These are phyloP conservation scores for Guaruba guarouba DNA, from an alignment of 2,113 vertebrate genomes.

Conservation along the genomic window DNA sequence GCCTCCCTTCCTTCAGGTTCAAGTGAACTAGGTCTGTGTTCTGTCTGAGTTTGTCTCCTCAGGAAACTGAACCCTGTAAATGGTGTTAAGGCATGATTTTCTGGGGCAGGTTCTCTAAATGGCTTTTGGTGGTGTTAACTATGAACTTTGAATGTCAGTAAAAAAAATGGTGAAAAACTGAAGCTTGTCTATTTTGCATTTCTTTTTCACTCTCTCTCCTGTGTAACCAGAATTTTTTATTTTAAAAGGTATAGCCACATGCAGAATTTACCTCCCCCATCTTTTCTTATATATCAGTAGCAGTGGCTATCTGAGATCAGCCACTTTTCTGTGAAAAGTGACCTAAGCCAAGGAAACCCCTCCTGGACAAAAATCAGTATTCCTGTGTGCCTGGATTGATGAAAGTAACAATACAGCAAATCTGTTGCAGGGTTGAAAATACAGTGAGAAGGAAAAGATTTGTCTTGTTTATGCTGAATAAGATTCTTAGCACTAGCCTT, in stretches of 20 bases:
- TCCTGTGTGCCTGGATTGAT: background rate
- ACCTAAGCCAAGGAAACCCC: background rate
- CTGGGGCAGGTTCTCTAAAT: background rate
- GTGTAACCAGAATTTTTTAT: background rate
- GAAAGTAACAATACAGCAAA: background rate
- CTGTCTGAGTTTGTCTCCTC: background rate
- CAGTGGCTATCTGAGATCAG: background rate
- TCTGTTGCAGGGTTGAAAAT: background rate
- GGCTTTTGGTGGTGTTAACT: background rate
- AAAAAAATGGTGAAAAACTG: background rate
- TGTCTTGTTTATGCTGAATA: background rate
- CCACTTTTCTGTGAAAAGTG: background rate
- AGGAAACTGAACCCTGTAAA: background rate
- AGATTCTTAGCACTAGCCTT: background rate
- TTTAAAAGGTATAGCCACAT: background rate
- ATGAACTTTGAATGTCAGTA: background rate
- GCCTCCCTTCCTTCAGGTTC: background rate
- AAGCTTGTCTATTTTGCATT: background rate
- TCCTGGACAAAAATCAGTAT: background rate
- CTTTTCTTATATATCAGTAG: background rate
- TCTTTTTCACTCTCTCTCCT: background rate
- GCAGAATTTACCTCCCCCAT: background rate
- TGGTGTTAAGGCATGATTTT: fast-evolving
- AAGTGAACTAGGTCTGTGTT: background rate
- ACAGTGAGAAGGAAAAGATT: background rate